A percentile compares a stretch with the other conserved stretches of the same genome.
Conservation (phyloP, 2,113 vertebrate species). For the Phocoena sinus region DNA sequence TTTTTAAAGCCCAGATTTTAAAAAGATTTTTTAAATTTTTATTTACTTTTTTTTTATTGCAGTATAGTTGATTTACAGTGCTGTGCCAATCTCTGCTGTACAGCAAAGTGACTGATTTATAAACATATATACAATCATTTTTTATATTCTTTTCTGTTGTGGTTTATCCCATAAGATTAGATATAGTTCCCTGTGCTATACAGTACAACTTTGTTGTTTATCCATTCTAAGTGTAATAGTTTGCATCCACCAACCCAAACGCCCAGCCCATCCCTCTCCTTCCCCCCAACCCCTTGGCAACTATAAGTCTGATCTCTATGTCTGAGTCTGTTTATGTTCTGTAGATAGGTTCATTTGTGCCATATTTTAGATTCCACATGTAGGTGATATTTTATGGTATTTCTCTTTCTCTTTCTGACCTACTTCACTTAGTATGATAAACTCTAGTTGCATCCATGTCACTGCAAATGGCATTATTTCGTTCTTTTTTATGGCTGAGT, state of each 20-base stretch:
- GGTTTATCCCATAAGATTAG: background rate
- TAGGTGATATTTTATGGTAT: background rate
- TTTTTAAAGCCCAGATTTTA: too few species aligned
- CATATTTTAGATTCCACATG: background rate
- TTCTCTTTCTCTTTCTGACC: background rate
- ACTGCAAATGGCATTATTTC: background rate
- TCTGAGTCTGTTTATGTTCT: background rate
- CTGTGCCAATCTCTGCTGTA: background rate
- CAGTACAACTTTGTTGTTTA: background rate
- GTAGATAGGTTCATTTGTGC: background rate
- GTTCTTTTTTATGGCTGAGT: background rate
- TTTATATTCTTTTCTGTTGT: background rate
- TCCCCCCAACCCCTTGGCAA: background rate
- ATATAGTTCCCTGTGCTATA: background rate
- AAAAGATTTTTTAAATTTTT: fast-evolving
- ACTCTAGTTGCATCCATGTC: background rate
- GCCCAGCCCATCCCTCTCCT: background rate
- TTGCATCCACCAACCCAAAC: background rate
- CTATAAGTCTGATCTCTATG: background rate
- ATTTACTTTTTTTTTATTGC: background rate
- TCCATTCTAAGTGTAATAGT: background rate
- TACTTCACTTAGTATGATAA: background rate
- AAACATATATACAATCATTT: background rate
- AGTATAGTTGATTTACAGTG: background rate
- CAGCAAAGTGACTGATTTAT: background rate